Base-by-base conservation (phyloP, 2,888 invertebrate species). In the Sinohyriopsis cumingii region DNA sequence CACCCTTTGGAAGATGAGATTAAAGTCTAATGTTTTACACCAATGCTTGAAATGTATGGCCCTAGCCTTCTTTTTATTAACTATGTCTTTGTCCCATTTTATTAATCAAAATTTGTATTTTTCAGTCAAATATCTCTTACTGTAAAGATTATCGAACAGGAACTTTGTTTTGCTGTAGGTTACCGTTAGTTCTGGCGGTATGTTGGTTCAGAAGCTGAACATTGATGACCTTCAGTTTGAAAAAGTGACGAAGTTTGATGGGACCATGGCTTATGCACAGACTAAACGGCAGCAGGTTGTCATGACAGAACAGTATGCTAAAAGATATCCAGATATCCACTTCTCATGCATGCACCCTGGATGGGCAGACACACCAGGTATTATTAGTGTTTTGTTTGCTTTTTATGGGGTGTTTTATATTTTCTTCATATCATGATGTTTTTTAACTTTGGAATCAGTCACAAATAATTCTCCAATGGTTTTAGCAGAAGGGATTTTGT, bases 291-390 rank as follows among this genome's bases (percentile, higher is more conserved):
- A 91, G 71, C 91, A 89, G 73, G 88, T 91, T 15, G 69, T 89
- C 5, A 89, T 91, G 89, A 87, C 89, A 22, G 90, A 90, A 72
- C 82, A 88, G 76, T 89, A 88, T 77, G 90, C 91, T 19, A 83
- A 86, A 65, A 79, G 82, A 55, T 84, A 89, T 76, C 88, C 90
- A 22, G 82, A 85, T n/a, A 82, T 91, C 54, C 90, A 90, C 80
- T 91, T 91, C 82, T 90, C 90, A 20, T 82, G 87, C 25, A 91
- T 91, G 91, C 91, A 91, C 75, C 91, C 91, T 24, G 91, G 91
- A 19, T 91, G 91, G 91, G 90, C 91, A 5, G 91, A 91, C 73
- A 91, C 91, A n/a, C 90, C 90, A 69, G 91, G 88, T 87, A 73
- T 56, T 28, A n/a, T 28, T 66, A 25, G 15, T 45, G 15, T 45